Base-by-base conservation (phyloP, 2,888 invertebrate species). In the Beris morrisii region DNA sequence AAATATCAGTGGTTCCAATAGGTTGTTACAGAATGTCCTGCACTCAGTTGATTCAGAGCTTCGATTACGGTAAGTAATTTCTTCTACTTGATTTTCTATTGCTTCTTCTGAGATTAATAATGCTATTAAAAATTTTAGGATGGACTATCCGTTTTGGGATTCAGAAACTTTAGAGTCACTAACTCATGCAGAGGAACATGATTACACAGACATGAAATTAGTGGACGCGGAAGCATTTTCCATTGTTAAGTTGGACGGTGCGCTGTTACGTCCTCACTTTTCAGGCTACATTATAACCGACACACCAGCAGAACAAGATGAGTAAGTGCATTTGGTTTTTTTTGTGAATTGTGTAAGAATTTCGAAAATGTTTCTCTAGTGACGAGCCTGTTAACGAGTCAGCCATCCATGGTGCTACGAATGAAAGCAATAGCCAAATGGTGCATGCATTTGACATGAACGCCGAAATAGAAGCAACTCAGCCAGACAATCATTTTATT, bases 401-500 rank as follows among this genome's bases (percentile, higher is more conserved):
- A 65, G 15, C 15, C 43, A 53, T 3, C 12, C 69, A 28, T 69
- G 22, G 28, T 15, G 3, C 11, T n/a, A 50, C 15, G 50, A 45
- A 56, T 22, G 7, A 11, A 4, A 22, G 12, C 43, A 67, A 68
- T 66, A 84, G 83, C 1, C 85, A 86, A 71, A 82, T 86, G 67
- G 85, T 85, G 0, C 77, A 86, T 63, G 87, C 85, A 0, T 87
- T 87, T 70, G 87, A 87, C 70, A 83, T 87, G 0, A 84, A 87
- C 73, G 87, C 87, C 0, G 85, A 86, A 44, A 84, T 86, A 0
- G 86, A 86, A 72, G 86, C 86, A 0, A 81, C 86, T 72, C 85
- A 85, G 0, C 76, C 77, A 2, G 81, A 85, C 43, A 74, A 73
- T 28, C 72, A 67, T 4, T 71, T 76, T n/a, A 71, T 80, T 15